A percentile compares a stretch with the other conserved stretches of the same genome.
phyloP scores from a whole-genome alignment of 2,113 vertebrate genomes.

The Ciconia stormi region DNA sequence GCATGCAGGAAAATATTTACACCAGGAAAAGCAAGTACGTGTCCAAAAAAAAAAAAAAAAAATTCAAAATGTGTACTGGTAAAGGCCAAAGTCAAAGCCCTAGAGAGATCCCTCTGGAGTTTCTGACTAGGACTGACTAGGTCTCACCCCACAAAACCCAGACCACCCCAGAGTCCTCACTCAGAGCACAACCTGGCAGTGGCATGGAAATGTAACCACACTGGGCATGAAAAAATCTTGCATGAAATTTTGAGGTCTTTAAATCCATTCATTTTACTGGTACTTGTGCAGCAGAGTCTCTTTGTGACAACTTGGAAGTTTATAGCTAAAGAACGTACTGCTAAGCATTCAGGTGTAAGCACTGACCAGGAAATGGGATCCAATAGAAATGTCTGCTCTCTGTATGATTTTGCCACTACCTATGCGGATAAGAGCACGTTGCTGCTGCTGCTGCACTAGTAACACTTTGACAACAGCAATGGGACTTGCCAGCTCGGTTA shows the following conservation, averaged over 20 bases:
- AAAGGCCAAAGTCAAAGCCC: not conserved
- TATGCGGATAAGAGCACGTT: not conserved
- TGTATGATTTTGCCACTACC: not conserved
- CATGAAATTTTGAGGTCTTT: not conserved
- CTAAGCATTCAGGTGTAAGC: not conserved
- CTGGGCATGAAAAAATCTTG: not conserved
- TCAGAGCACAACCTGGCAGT: not conserved
- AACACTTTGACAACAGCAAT: not conserved
- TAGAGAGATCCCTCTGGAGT: not conserved
- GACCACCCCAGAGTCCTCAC: not conserved
- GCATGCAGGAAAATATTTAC: conserved; percentile 17
- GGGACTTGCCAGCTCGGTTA: not conserved
- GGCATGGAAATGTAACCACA: not conserved
- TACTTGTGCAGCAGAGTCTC: not conserved
- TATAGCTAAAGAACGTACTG: not conserved
- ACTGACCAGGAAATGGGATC: not conserved
- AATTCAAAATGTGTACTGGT: not conserved
- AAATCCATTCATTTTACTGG: not conserved
- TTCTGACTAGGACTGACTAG: not conserved
- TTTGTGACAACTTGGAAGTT: not conserved
- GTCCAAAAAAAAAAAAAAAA: not conserved
- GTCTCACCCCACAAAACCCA: not conserved
- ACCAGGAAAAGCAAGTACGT: not conserved
- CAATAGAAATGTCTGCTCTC: not conserved
- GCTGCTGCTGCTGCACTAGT: not conserved